Percentiles rank a stretch among this genome's conserved stretches.
These are phyloP conservation scores for Danio choprae DNA, from an alignment of 2,797 vertebrate species.

Conservation along the genomic window DNA sequence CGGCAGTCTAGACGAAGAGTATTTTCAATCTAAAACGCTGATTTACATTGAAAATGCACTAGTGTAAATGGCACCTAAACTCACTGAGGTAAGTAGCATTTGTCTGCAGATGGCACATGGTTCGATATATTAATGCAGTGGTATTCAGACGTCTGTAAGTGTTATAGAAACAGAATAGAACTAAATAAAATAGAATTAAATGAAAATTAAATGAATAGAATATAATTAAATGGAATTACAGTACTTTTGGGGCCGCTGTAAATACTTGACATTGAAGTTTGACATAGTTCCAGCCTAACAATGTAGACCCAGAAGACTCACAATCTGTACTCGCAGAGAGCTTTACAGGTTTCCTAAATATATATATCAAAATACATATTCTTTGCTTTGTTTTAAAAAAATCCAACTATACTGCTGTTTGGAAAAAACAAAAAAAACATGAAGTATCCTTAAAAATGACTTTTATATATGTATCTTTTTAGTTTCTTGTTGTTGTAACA, in stretches of 20 bases:
- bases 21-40: too few species aligned
- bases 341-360: background rate
- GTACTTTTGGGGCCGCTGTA: background rate
- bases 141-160: background rate
- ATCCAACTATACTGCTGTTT: background rate
- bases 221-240: too few species aligned
- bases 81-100: background rate
- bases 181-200: too few species aligned
- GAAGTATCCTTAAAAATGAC: background rate
- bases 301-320: background rate
- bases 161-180: too few species aligned
- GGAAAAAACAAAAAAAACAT: background rate
- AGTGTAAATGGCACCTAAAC: too few species aligned
- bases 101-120: background rate
- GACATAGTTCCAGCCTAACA: background rate
- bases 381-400: background rate
- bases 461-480: too few species aligned
- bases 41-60: too few species aligned
- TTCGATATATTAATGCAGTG: background rate
- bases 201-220: too few species aligned
- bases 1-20: too few species aligned
- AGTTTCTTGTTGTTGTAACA: background rate
- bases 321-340: background rate
- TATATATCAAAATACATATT: background rate
- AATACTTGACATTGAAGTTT: background rate